Evolutionary conservation across 2,888 invertebrate genomes (phyloP).

Genomic region (Oconnorella tubifera): DNA sequence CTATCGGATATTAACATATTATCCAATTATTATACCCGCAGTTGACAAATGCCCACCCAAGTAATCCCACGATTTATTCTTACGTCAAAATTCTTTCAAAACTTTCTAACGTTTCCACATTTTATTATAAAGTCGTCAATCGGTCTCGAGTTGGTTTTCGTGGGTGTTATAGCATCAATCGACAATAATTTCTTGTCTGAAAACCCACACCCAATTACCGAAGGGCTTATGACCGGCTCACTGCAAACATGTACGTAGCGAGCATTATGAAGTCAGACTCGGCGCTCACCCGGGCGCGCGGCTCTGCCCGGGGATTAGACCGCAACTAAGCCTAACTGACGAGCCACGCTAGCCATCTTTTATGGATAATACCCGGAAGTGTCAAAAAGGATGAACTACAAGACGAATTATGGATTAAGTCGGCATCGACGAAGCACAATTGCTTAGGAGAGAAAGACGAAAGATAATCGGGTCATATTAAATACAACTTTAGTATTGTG

Average conservation of each 20-base stretch:
- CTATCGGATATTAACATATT: too few species aligned
- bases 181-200: slow-evolving; percentile 10
- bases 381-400: slow-evolving; percentile 20
- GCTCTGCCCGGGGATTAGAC: neutral
- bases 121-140: too few species aligned
- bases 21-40: too few species aligned
- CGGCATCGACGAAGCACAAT: slow-evolving; percentile 5
- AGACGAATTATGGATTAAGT: slow-evolving; percentile 21
- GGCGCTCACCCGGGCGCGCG: neutral
- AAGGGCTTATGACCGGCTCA: slow-evolving; percentile 1
- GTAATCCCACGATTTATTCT: too few species aligned
- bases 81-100: too few species aligned
- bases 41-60: too few species aligned
- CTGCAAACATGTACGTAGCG: neutral
- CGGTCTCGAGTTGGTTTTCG: neutral
- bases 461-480: slow-evolving; percentile 9
- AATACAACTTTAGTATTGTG: slow-evolving; percentile 6
- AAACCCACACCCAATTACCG: slow-evolving; percentile 12
- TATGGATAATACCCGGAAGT: slow-evolving; percentile 12
- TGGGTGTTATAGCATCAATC: slow-evolving; percentile 2
- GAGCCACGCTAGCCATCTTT: slow-evolving; percentile 4
- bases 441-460: neutral
- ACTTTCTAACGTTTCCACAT: too few species aligned
- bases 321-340: slow-evolving; percentile 5
- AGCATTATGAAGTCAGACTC: slow-evolving; percentile 8